Evolutionary conservation across 2,113 vertebrate species (phyloP).

Genomic region (Merops nubicus): DNA sequence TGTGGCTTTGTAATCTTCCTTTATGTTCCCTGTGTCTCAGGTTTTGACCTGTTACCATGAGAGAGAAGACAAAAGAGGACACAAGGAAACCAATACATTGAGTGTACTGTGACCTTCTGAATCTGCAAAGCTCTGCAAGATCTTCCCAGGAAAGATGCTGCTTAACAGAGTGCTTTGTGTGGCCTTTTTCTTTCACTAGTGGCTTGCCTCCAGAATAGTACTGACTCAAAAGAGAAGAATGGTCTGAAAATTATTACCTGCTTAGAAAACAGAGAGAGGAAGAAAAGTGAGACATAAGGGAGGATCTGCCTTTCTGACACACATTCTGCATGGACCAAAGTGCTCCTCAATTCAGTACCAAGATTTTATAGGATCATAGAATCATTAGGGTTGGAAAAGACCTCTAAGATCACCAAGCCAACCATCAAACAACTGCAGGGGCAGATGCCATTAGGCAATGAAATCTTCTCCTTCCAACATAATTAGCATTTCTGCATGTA

Average conservation of each 20-base stretch:
- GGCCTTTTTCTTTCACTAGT: background rate
- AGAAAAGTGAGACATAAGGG: background rate
- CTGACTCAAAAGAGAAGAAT: background rate
- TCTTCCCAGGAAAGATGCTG: background rate
- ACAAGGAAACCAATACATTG: accelerated
- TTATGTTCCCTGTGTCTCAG: background rate
- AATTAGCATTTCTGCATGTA: background rate
- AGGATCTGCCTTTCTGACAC: background rate
- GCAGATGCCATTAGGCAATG: background rate
- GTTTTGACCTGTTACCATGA: background rate
- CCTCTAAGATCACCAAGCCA: too few relatives aligned
- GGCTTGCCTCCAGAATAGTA: background rate
- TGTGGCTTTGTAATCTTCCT: background rate
- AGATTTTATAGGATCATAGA: too few relatives aligned
- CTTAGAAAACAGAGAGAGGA: background rate
- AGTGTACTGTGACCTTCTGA: background rate
- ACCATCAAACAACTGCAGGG: too few relatives aligned
- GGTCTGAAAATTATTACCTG: background rate
- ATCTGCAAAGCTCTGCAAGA: background rate
- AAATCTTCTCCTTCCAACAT: background rate
- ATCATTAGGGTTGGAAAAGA: too few relatives aligned
- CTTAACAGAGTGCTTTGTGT: background rate
- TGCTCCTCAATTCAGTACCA: background rate
- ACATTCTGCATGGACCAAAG: background rate
- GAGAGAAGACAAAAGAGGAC: background rate